These are phyloP conservation scores for Nomada goodeniana DNA, from an alignment of 2,888 invertebrate species.

Conservation along the genomic window DNA sequence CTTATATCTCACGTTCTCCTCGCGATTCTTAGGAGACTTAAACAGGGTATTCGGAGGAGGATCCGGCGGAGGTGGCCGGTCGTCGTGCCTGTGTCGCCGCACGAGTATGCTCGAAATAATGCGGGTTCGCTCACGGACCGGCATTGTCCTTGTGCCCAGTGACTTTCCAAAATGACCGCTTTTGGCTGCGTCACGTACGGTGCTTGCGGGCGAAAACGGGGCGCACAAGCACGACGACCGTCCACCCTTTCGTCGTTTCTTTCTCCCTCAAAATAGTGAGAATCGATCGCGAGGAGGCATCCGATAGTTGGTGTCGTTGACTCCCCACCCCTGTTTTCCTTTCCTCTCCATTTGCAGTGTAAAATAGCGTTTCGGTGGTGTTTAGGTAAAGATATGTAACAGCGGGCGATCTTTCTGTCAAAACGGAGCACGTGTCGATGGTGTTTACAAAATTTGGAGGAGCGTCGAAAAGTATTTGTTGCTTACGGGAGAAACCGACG, in stretches of 20 bases:
- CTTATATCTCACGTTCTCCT: constrained; percentile 31
- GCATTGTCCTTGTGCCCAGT: constrained; percentile 80
- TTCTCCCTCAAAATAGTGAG: constrained; percentile 65
- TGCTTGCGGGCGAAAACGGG: constrained; percentile 75
- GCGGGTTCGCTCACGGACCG: constrained; percentile 58
- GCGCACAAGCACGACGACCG: constrained; percentile 45
- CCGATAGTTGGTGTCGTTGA: constrained; percentile 37
- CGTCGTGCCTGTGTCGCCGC: constrained; percentile 39
- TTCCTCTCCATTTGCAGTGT: not conserved
- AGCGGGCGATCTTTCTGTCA: constrained; percentile 43
- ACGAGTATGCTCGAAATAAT: constrained; percentile 77
- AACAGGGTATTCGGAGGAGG: constrained; percentile 75
- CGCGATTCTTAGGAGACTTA: constrained; percentile 70
- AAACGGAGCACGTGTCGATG: constrained; percentile 49
- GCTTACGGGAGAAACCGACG: not conserved
- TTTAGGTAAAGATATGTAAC: constrained; percentile 1
- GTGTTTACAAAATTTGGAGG: constrained; percentile 28
- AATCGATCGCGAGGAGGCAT: constrained; percentile 59
- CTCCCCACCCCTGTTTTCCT: not conserved
- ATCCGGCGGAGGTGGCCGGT: constrained; percentile 22
- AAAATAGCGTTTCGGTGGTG: constrained; percentile 49
- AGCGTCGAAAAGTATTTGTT: constrained; percentile 1
- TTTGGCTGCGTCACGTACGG: constrained; percentile 79
- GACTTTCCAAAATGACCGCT: constrained; percentile 82
- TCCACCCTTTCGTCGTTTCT: constrained; percentile 16